Evolutionary conservation across 2,888 invertebrate genomes (phyloP), one percentile per base, ranked within the genome.

Genomic region (Lochmaea crataegi): DNA sequence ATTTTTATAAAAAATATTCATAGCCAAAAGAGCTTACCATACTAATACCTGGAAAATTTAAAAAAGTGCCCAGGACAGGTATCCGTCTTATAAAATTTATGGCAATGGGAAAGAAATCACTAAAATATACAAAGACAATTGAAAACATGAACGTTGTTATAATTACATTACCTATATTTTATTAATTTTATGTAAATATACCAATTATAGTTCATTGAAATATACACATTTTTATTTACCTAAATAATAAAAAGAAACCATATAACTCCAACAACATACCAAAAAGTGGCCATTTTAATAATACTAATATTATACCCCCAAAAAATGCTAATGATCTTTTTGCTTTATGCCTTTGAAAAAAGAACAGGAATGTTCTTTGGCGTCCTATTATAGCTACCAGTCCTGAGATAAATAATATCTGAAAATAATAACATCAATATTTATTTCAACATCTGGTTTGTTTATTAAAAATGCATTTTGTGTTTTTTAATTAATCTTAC

Each of bases 211-310:
- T n/a, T n/a, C n/a, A n/a, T n/a, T n/a, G n/a, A n/a, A n/a, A n/a
- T n/a, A 4, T 22, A 22, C 22, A 22, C 22, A 32, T 32, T 0
- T 32, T 7, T 26, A 18, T 56, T 63, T 85, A 94, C 94, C 94
- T 94, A 85, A 95, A 95, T 61, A 95, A 84, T 68, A 94, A 88
- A 75, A 99, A 88, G 87, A 99, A 99, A 78, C 99, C 99, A 88
- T 99, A 99, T 57, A 94, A 92, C 90, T 99, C 99, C 79, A 98
- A 90, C 60, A 96, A 89, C 96, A 99, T 99, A 75, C 99, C 99
- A 71, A 98, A 88, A 80, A 99, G 89, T 0, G 99, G 99, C 94
- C 96, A 99, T 11, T 99, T 99, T 48, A 98, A 86, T 12, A 99
- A 89, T 38, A 99, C 98, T 66, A 98, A 90, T 6, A 93, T 86